These are phyloP conservation scores for Tyrophagus putrescentiae DNA, from an alignment of 1,140 invertebrate species.

Conservation along the genomic window DNA sequence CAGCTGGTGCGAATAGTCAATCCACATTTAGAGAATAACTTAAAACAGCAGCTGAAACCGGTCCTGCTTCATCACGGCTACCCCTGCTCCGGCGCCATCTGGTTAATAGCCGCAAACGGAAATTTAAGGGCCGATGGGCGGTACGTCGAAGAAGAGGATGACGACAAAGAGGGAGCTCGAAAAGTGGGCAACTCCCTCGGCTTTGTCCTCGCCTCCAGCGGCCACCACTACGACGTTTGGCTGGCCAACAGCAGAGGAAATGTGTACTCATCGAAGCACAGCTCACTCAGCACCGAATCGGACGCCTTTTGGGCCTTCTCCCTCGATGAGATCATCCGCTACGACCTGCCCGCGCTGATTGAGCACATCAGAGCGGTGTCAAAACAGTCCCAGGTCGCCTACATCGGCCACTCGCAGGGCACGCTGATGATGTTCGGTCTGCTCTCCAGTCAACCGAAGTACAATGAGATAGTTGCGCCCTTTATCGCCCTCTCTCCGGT, in stretches of 20 bases:
- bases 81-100: constrained; percentile 45
- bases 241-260: constrained; percentile 23
- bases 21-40: background rate
- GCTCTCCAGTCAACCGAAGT: constrained; percentile 32
- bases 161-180: too few species aligned
- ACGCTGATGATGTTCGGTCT: constrained; percentile 44
- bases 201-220: constrained; percentile 30
- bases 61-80: constrained; percentile 57
- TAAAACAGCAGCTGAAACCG: constrained; percentile 27
- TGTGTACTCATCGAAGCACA: constrained; percentile 28
- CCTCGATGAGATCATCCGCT: constrained; percentile 32
- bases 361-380: constrained; percentile 40
- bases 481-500: constrained; percentile 17
- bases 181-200: constrained; percentile 18
- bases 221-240: constrained; percentile 34
- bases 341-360: constrained; percentile 40
- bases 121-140: background rate
- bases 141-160: too few species aligned
- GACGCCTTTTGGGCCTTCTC: constrained; percentile 38
- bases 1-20: constrained; percentile 18
- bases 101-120: background rate
- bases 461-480: constrained; percentile 16
- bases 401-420: constrained; percentile 53
- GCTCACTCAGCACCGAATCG: constrained; percentile 27
- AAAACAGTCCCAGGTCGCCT: constrained; percentile 21